Evolutionary conservation across 2,888 invertebrate genomes (phyloP).

Genomic region (Boloria selene): DNA sequence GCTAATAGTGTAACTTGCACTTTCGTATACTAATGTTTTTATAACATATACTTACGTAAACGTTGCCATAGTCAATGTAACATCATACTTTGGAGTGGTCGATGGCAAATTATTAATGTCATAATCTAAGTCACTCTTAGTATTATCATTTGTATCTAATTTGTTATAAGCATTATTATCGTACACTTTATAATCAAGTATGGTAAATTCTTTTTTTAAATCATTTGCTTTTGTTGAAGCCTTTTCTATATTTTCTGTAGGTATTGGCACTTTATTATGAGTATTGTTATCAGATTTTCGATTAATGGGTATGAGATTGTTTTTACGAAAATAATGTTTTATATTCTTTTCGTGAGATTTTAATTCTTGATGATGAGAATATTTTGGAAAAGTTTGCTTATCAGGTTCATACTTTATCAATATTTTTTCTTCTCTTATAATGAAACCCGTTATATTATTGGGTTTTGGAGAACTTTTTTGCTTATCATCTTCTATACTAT

Average conservation of each 20-base stretch:
- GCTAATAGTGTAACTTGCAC: too few species aligned
- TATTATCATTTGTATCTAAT: constrained; percentile 1
- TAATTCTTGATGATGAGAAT: constrained; percentile 55
- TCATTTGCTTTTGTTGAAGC: neutral
- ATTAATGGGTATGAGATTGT: constrained; percentile 51
- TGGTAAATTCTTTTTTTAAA: neutral
- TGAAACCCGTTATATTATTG: constrained; percentile 46
- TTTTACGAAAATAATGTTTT: constrained; percentile 65
- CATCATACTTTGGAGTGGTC: constrained; percentile 41
- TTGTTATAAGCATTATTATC: neutral
- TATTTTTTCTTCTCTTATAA: constrained; percentile 58
- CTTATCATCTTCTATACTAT: constrained; percentile 14
- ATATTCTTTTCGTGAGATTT: constrained; percentile 57
- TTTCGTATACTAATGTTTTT: too few species aligned
- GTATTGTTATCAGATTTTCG: constrained; percentile 48
- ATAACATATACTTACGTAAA: constrained; percentile 50
- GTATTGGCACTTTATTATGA: constrained; percentile 2
- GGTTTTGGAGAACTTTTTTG: constrained; percentile 40
- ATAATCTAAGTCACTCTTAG: constrained; percentile 16
- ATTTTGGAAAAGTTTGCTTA: constrained; percentile 53
- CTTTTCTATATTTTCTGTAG: neutral
- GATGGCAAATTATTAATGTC: constrained; percentile 26
- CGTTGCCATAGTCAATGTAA: constrained; percentile 53
- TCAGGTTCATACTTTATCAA: constrained; percentile 53
- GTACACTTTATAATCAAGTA: constrained; percentile 1